Percentiles rank a stretch among this genome's conserved stretches.
Evolutionary conservation across 2,113 vertebrate genomes (phyloP).

Genomic region (Hyla sarda): DNA sequence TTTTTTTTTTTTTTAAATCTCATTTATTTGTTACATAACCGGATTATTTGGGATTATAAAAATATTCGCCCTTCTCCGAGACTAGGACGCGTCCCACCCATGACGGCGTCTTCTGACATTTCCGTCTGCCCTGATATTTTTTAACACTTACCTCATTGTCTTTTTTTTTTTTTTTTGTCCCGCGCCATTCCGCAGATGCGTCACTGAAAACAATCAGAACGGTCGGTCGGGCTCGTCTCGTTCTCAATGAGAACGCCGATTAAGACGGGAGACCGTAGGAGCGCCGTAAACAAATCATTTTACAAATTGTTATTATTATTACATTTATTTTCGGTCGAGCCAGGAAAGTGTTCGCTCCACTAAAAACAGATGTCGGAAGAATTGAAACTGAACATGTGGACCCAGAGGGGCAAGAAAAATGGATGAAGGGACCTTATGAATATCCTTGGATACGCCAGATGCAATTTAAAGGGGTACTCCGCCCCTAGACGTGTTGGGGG

Average conservation of each 20-base stretch:
- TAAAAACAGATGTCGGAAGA: conserved; percentile 41
- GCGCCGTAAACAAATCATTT: conserved; percentile 11
- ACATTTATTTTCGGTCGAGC: background rate
- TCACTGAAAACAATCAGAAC: background rate
- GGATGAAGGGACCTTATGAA: conserved; percentile 13
- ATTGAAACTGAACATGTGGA: background rate
- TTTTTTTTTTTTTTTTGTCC: background rate
- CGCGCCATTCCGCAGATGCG: background rate
- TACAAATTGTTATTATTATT: conserved; percentile 43
- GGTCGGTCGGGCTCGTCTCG: background rate
- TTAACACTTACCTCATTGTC: background rate
- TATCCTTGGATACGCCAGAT: conserved; percentile 1
- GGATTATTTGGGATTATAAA: background rate
- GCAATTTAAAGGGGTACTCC: too few relatives aligned
- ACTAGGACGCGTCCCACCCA: background rate
- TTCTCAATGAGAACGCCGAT: background rate
- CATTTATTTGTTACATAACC: background rate
- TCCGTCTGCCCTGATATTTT: background rate
- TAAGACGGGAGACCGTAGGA: background rate
- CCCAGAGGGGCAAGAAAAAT: conserved; percentile 16
- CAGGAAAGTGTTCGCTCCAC: conserved; percentile 20
- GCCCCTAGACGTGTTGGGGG: too few relatives aligned
- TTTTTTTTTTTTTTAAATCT: background rate
- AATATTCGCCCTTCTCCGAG: background rate
- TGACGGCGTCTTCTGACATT: background rate